Conservation (phyloP, 1,140 invertebrate species). For the Microplitis mediator region DNA sequence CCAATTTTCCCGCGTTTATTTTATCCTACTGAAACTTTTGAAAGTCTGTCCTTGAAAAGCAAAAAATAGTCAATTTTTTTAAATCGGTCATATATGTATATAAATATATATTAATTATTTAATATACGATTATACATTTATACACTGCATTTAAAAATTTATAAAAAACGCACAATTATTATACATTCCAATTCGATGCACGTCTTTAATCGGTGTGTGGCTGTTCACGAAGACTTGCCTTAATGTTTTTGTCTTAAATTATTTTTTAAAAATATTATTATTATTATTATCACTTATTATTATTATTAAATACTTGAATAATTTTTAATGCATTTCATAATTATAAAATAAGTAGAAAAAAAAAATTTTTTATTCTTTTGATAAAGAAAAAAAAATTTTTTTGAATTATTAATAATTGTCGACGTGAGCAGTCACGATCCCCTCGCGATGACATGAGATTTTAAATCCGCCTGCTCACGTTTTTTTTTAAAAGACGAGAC, state of each 20-base stretch:
- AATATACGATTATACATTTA: neutral
- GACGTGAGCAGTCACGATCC: slow-evolving; percentile 27
- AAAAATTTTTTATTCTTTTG: neutral
- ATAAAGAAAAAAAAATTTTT: neutral
- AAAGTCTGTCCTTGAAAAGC: no score
- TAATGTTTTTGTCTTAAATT: slow-evolving; percentile 25
- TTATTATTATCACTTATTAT: neutral
- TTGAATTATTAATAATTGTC: neutral
- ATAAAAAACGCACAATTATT: neutral
- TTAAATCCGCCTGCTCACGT: slow-evolving; percentile 29
- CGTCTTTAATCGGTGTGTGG: slow-evolving; percentile 35
- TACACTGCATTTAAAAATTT: neutral
- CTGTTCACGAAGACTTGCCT: slow-evolving; percentile 35
- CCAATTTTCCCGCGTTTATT: no score
- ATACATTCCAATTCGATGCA: slow-evolving; percentile 33
- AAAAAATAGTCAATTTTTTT: no score
- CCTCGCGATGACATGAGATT: slow-evolving; percentile 30
- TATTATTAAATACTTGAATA: neutral
- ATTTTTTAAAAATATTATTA: neutral
- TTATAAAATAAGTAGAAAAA: neutral
- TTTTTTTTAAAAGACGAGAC: slow-evolving; percentile 21
- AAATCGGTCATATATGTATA: no score
- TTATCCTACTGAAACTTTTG: no score
- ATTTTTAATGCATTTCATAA: neutral
- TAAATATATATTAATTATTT: neutral